Conservation (phyloP, 2,113 vertebrate species). For the Potamarius usumacintae region DNA sequence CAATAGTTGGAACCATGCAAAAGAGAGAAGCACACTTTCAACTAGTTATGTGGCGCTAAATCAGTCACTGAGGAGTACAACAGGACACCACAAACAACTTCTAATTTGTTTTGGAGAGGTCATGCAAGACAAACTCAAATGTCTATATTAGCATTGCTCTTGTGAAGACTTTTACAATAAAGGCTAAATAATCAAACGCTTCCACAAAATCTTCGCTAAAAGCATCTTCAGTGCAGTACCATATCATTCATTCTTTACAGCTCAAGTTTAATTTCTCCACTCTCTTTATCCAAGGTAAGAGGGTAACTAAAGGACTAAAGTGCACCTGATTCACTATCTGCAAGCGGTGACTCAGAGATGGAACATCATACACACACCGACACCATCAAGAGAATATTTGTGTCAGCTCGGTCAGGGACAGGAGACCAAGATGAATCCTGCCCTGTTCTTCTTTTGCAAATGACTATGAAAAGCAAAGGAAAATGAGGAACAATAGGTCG, state of each 20-base stretch:
- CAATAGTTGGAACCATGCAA: neutral
- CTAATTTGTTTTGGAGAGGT: neutral
- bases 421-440: slow-evolving; percentile 31
- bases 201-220: neutral
- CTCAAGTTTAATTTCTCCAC: neutral
- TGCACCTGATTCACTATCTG: slow-evolving; percentile 24
- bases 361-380: neutral
- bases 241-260: neutral
- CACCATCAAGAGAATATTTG: slow-evolving; percentile 22
- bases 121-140: neutral
- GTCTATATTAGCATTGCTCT: neutral
- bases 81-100: neutral
- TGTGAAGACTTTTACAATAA: neutral
- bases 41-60: neutral
- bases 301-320: neutral
- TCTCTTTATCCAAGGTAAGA: slow-evolving; percentile 2
- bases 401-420: slow-evolving; percentile 26
- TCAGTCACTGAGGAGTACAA: neutral
- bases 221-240: neutral
- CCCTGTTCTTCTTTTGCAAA: slow-evolving; percentile 20
- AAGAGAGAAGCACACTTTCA: neutral
- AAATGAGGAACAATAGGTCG: slow-evolving; percentile 27
- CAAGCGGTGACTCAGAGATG: slow-evolving; percentile 17
- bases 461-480: slow-evolving; percentile 33
- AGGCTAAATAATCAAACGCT: neutral